These are phyloP conservation scores for Gavia stellata DNA, from an alignment of 2,113 vertebrate species.

Conservation along the genomic window DNA sequence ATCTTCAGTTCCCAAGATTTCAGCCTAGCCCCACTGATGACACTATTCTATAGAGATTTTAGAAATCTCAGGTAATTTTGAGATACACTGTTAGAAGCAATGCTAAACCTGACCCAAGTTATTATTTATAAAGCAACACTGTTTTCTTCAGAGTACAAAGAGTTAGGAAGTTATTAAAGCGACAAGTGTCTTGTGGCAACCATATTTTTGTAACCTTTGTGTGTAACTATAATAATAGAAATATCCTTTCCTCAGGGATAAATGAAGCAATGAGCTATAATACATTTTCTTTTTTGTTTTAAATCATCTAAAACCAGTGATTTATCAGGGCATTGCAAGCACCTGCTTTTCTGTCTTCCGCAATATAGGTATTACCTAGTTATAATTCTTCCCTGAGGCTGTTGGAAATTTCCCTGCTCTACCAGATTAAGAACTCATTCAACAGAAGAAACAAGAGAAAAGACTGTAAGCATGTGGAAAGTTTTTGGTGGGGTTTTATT, in stretches of 20 bases:
- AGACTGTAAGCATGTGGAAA: neutral
- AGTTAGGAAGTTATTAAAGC: neutral
- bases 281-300: neutral
- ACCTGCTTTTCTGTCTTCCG: neutral
- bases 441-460: neutral
- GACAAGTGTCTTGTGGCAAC: neutral
- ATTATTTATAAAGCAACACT: neutral
- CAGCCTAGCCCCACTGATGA: neutral
- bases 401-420: neutral
- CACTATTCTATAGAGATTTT: neutral
- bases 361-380: neutral
- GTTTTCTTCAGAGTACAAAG: neutral
- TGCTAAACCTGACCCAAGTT: neutral
- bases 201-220: neutral
- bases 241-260: neutral
- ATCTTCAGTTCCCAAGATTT: neutral
- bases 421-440: neutral
- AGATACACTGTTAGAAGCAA: neutral
- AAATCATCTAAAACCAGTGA: neutral
- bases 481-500: neutral
- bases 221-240: neutral
- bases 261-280: neutral
- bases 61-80: neutral
- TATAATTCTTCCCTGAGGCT: neutral
- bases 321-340: neutral